phyloP scores from a whole-genome alignment of 1,140 invertebrate species.

The Homalodisca vitripennis region DNA sequence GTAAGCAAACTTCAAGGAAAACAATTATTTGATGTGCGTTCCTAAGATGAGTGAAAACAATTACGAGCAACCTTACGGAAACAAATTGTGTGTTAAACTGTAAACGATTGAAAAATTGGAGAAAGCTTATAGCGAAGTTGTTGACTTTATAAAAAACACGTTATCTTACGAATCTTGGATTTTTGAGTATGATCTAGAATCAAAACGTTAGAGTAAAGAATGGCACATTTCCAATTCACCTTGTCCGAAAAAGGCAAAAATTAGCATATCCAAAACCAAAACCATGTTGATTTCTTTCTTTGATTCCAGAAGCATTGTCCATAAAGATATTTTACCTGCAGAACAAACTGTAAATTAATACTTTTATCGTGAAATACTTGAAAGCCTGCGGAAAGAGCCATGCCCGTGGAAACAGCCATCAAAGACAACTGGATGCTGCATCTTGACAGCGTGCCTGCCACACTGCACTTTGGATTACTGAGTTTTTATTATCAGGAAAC shows the following conservation, averaged over 20 bases:
- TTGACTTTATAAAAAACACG: too few relatives aligned
- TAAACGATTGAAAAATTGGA: too few relatives aligned
- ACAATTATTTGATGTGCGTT: too few relatives aligned
- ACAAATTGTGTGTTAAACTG: too few relatives aligned
- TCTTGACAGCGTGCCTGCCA: background rate
- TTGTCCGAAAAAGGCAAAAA: background rate
- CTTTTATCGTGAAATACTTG: background rate
- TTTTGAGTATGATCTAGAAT: constrained; percentile 35
- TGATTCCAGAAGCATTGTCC: background rate
- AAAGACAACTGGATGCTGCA: background rate
- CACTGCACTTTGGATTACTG: background rate
- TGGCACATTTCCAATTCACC: background rate
- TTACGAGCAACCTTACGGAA: too few relatives aligned
- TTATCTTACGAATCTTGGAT: too few relatives aligned
- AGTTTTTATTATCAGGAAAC: background rate
- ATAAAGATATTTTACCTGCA: background rate
- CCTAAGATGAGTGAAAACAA: too few relatives aligned
- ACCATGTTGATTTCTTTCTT: background rate
- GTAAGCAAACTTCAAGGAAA: too few relatives aligned
- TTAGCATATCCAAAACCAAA: background rate
- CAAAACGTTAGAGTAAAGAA: background rate
- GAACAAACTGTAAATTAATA: too few relatives aligned
- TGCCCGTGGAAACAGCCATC: background rate
- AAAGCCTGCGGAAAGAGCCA: background rate
- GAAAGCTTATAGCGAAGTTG: too few relatives aligned